A percentile compares a stretch with the other conserved stretches of the same genome.
phyloP scores from a whole-genome alignment of 1,140 invertebrate species.

The Drosophila neocordata region DNA sequence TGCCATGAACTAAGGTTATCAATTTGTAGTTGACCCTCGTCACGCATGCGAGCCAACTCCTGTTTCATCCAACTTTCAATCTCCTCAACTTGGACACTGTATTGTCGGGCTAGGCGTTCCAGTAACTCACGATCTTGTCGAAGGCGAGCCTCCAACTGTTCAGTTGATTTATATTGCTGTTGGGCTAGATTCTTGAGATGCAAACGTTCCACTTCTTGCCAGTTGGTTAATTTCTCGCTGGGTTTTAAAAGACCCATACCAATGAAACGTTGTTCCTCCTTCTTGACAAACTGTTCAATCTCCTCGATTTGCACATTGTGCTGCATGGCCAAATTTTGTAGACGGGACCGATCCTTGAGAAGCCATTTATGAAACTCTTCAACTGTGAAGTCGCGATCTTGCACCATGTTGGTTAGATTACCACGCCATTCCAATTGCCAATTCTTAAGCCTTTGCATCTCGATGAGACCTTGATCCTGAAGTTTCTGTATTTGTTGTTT shows the following conservation, averaged over 20 bases:
- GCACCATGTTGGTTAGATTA: slow-evolving; percentile 76
- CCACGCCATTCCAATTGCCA: slow-evolving; percentile 80
- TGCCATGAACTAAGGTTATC: slow-evolving; percentile 78
- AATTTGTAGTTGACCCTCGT: slow-evolving; percentile 78
- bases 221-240: slow-evolving; percentile 76
- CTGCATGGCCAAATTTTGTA: slow-evolving; percentile 74
- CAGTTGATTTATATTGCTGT: slow-evolving; percentile 75
- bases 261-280: slow-evolving; percentile 77
- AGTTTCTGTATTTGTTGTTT: slow-evolving; percentile 72
- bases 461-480: slow-evolving; percentile 65
- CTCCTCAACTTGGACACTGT: slow-evolving; percentile 77
- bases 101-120: slow-evolving; percentile 66
- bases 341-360: slow-evolving; percentile 67
- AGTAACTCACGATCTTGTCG: slow-evolving; percentile 71
- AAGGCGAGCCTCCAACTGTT: slow-evolving; percentile 73
- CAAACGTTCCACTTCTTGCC: slow-evolving; percentile 76
- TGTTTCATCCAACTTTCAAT: slow-evolving; percentile 80
- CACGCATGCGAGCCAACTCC: slow-evolving; percentile 72
- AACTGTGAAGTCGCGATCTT: slow-evolving; percentile 77
- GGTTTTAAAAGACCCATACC: slow-evolving; percentile 77
- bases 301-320: slow-evolving; percentile 80
- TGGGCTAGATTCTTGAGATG: slow-evolving; percentile 73
- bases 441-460: slow-evolving; percentile 73
- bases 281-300: slow-evolving; percentile 77
- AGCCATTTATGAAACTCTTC: slow-evolving; percentile 81